phyloP scores from a whole-genome alignment of 2,888 invertebrate genomes.

The Psococerastis gibbosa region DNA sequence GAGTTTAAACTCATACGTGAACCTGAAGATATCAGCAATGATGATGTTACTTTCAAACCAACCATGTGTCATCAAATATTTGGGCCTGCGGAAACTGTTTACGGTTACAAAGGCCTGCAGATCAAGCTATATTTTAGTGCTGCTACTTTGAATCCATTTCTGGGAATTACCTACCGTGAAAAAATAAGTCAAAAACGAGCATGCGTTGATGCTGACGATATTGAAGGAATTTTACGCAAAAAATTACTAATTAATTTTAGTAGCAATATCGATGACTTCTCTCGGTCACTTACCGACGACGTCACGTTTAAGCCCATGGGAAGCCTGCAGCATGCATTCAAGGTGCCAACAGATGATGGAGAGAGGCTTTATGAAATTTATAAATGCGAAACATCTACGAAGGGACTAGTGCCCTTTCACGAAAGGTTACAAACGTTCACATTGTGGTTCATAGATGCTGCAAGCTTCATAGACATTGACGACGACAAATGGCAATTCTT shows the following conservation, averaged over 20 bases:
- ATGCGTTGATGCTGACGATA: slow-evolving; percentile 45
- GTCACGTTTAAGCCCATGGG: slow-evolving; percentile 60
- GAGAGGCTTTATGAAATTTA: slow-evolving; percentile 55
- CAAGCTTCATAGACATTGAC: slow-evolving; percentile 79
- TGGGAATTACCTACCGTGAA: slow-evolving; percentile 53
- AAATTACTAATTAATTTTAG: slow-evolving; percentile 50
- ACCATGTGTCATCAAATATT: slow-evolving; percentile 89
- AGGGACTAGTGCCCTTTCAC: slow-evolving; percentile 62
- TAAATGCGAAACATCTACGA: slow-evolving; percentile 44
- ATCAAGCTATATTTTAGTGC: slow-evolving; percentile 67
- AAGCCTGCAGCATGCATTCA: slow-evolving; percentile 41
- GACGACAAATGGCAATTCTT: slow-evolving; percentile 86
- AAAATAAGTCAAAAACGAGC: slow-evolving; percentile 33
- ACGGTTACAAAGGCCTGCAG: slow-evolving; percentile 73
- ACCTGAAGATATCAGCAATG: slow-evolving; percentile 43
- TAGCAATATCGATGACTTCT: slow-evolving; percentile 53
- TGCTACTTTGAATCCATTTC: slow-evolving; percentile 57
- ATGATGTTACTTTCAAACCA: slow-evolving; percentile 46
- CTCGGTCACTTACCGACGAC: slow-evolving; percentile 47
- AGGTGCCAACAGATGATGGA: background rate
- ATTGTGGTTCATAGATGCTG: slow-evolving; percentile 92
- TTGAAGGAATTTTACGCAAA: slow-evolving; percentile 44
- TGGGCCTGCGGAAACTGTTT: slow-evolving; percentile 81
- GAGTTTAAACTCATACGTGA: slow-evolving; percentile 37
- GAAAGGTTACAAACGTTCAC: slow-evolving; percentile 75